A percentile compares a stretch with the other conserved stretches of the same genome.
Evolutionary conservation across 1,140 invertebrate genomes (phyloP).

Genomic region (Venustaconcha ellipsiformis): DNA sequence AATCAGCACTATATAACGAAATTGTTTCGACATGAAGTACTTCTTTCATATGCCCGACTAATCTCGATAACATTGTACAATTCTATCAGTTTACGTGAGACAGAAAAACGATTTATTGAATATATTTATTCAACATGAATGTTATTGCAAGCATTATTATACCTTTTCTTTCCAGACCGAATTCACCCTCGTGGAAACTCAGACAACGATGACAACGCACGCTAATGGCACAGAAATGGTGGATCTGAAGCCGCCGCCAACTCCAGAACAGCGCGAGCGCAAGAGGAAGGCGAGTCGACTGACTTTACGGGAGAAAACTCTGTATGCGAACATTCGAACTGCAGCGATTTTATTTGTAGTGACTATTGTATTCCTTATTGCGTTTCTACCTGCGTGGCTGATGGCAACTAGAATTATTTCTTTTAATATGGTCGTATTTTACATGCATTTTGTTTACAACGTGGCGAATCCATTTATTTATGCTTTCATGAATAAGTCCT

Average conservation of each 20-base stretch:
- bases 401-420: slow-evolving; percentile 43
- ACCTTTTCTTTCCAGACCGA: slow-evolving; percentile 12
- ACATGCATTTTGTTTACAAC: slow-evolving; percentile 62
- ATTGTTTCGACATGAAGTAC: too few species aligned
- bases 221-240: slow-evolving; percentile 21
- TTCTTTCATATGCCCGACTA: too few species aligned
- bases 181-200: slow-evolving; percentile 22
- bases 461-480: slow-evolving; percentile 64
- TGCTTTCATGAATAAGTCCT: slow-evolving; percentile 64
- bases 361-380: slow-evolving; percentile 58
- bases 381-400: slow-evolving; percentile 59
- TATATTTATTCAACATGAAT: too few species aligned
- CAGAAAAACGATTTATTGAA: too few species aligned
- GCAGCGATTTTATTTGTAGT: slow-evolving; percentile 64
- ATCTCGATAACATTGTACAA: too few species aligned
- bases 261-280: slow-evolving; percentile 17
- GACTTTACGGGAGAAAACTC: slow-evolving; percentile 40
- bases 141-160: too few species aligned
- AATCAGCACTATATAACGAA: too few species aligned
- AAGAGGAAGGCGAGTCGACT: slow-evolving; percentile 4
- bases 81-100: too few species aligned
- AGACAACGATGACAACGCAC: slow-evolving; percentile 23
- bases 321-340: slow-evolving; percentile 60
- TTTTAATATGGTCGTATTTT: slow-evolving; percentile 50
- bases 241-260: background rate